Evolutionary conservation across 2,888 invertebrate genomes (phyloP), one percentile per base, ranked within the genome.

Genomic region (Celastrina argiolus): DNA sequence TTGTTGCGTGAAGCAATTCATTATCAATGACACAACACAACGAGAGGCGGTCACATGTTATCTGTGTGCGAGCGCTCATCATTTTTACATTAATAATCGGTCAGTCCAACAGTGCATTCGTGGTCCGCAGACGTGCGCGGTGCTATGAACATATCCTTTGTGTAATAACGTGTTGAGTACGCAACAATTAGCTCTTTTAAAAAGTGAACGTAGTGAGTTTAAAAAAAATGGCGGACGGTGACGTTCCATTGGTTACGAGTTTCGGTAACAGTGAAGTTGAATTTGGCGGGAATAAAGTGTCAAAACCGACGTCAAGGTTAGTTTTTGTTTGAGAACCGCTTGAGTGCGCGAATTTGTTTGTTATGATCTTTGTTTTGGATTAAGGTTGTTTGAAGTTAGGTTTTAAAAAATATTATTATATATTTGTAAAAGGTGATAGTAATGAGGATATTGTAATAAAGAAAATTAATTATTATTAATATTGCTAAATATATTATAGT

Each of bases 231-330:
- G 87, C 89, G 70, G 90, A 90, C 76, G 90, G 90, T 73, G 90
- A 90, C 74, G 80, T 88, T 76, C 90, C 90, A 69, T 75, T 91
- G 72, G 90, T 91, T 66, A 81, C 82, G 61, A 88, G 88, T 85
- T 89, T 82, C 78, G 81, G 83, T 74, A 85, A 86, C 72, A 85
- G 79, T 78, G 90, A 89, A 76, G 77, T 88, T 68, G 89, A 90
- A 77, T 86, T 85, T 78, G 84, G 84, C 75, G 88, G 88, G 72
- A 81, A 81, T 64, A 89, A 90, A 83, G 80, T 80, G 76, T 79
- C 80, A 71, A 88, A 81, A 76, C 78, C 81, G 67, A 88, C 88
- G 79, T 88, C 88, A 79, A 90, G 89, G 89, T 90, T 76, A 77
- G 85, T 85, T 74, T 73, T 74, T 76, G 71, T 65, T 68, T 41